Base-by-base conservation (phyloP, 2,113 vertebrate genomes). In the Columba janthina region DNA sequence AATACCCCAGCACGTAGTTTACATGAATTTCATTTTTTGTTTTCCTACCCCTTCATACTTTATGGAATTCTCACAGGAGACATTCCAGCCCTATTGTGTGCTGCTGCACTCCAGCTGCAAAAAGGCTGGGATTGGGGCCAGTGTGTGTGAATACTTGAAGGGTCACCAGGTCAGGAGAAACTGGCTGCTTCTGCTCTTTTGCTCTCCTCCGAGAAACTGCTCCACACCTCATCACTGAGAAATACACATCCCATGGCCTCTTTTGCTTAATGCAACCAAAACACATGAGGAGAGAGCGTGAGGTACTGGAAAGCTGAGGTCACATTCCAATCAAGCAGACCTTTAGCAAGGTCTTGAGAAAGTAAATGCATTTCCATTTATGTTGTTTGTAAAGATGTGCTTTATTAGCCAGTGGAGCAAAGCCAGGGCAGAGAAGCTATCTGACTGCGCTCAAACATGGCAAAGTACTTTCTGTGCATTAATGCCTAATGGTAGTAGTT, bases 101-200 rank as follows among this genome's bases (percentile, higher is more conserved):
- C 90, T 95, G 87, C 93, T 97, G 89, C 26, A 53, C 94, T 94
- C 95, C 98, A 98, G 98, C 97, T 98, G 98, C 97, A 97, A 36
- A 65, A 57, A 73, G 60, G 46, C 91, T 71, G 85, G 97, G 97
- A 95, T 20, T 44, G 56, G 61, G 90, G 97, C 98, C 98, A 98
- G 94, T 4, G 15, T 77, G 74, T 78, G 62, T n/a, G 95, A 98
- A 96, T 97, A 81, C 81, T 83, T 89, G 71, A 46, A 90, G 88
- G 97, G 97, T 95, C 96, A 75, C 11, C 14, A 74, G 96, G 97
- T 97, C 89, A 94, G 65, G 28, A 96, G 96, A 83, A 95, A 84
- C 73, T 97, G 96, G 96, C 95, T 93, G 89, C 90, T 95, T 95
- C 97, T 96, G 79, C 96, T 96, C 90, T 40, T 95, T 84, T 93